Conservation (phyloP, 2,888 invertebrate species). For the Malacosoma neustria region DNA sequence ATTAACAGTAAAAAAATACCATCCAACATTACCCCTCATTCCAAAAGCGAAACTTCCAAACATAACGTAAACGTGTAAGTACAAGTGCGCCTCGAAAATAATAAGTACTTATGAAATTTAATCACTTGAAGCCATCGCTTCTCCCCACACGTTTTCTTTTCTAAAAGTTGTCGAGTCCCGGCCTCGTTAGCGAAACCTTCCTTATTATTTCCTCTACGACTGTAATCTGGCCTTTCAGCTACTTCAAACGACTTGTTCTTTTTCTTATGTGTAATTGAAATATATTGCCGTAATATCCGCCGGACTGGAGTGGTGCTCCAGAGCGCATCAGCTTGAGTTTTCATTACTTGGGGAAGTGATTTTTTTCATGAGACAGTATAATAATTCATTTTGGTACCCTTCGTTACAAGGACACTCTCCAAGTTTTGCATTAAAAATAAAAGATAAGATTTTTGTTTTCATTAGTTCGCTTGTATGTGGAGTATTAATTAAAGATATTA, state of each 20-base stretch:
- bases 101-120: constrained; percentile 25
- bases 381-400: constrained; percentile 67
- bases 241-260: constrained; percentile 73
- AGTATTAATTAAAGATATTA: no score
- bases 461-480: no score
- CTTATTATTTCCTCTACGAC: constrained; percentile 65
- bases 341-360: constrained; percentile 68
- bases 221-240: constrained; percentile 71
- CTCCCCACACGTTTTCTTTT: constrained; percentile 52
- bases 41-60: no score
- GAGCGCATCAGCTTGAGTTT: constrained; percentile 68
- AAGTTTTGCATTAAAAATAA: constrained; percentile 36
- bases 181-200: constrained; percentile 61
- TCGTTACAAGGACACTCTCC: constrained; percentile 39
- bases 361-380: constrained; percentile 65
- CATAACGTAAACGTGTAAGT: constrained; percentile 16
- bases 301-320: constrained; percentile 61
- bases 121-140: constrained; percentile 37
- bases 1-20: no score
- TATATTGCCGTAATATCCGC: constrained; percentile 74
- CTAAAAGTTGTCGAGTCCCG: constrained; percentile 48
- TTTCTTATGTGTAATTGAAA: constrained; percentile 75
- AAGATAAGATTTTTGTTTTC: constrained; percentile 20
- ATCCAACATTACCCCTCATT: no score
- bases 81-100: constrained; percentile 11